Evolutionary conservation across 2,888 invertebrate genomes (phyloP), one percentile per base, ranked within the genome.

Genomic region (Mellilla xanthometata): DNA sequence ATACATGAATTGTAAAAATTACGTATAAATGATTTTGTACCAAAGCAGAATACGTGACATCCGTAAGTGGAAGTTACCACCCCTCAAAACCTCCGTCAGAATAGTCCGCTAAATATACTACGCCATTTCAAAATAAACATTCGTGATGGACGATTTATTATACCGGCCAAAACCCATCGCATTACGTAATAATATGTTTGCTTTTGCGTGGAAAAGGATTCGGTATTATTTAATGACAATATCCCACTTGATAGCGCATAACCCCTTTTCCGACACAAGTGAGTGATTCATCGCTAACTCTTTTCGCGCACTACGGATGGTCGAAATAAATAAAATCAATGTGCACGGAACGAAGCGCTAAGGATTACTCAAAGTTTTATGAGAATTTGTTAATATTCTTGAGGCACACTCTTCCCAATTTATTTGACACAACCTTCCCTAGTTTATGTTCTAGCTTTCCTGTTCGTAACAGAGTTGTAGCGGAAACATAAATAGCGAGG

Each of bases 101-200:
- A 33, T 26, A 7, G 2, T 1, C 15, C 15, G 15, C 15, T 24
- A 33, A 23, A 27, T 10, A 26, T 11, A 10, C 13, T 4, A 15
- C 26, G 26, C 35, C 12, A 13, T 35, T 26, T 35, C 26, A 26
- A 35, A 13, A 9, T 13, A 35, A 12, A 49, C 42, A 49, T 11
- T 52, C 56, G 54, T 56, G 56, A 35, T 46, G 43, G 11, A 13
- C 56, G 39, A 41, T 12, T 56, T 52, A 52, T 33, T 12, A 34
- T 13, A 6, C 12, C 26, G n/a, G n/a, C 6, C 6, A 19, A 5
- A 5, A 6, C 6, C 3, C 6, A 5, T 19, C 6, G 15, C 22
- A 41, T 43, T 45, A 49, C 41, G 45, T 38, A 42, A 51, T 19
- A 19, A 19, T 6, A n/a, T n/a, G n/a, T 19, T 19, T 26, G 27